These are phyloP conservation scores for Syrphus vitripennis DNA, from an alignment of 2,888 invertebrate species.

Conservation along the genomic window DNA sequence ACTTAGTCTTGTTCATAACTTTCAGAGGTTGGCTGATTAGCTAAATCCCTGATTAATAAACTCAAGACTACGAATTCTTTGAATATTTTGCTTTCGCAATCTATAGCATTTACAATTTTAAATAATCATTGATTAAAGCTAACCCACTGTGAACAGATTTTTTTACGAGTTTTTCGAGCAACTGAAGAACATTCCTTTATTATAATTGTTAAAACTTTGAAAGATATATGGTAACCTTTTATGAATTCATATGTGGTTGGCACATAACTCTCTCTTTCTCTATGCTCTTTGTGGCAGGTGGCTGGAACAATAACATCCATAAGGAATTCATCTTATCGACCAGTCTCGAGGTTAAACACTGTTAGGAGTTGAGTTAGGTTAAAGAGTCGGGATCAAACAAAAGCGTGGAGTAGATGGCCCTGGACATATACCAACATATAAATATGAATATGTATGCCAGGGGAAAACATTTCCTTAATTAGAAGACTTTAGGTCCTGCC, in stretches of 20 bases:
- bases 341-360: constrained; percentile 15
- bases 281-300: constrained; percentile 21
- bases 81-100: no score
- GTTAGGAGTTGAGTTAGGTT: neutral
- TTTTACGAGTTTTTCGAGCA: no score
- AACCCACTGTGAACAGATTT: no score
- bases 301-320: constrained; percentile 41
- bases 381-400: neutral
- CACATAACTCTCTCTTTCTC: constrained; percentile 6
- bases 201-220: neutral
- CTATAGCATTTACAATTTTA: no score
- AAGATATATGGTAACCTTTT: neutral
- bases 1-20: no score
- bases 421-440: neutral
- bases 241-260: constrained; percentile 1
- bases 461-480: constrained; percentile 55
- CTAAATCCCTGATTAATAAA: no score
- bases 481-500: constrained; percentile 44
- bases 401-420: neutral
- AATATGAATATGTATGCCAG: constrained; percentile 3
- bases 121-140: no score
- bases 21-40: no score
- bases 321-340: constrained; percentile 32
- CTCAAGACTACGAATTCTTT: no score
- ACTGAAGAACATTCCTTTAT: neutral